Conservation (phyloP, 2,113 vertebrate genomes). For the Hippocampus zosterae region DNA sequence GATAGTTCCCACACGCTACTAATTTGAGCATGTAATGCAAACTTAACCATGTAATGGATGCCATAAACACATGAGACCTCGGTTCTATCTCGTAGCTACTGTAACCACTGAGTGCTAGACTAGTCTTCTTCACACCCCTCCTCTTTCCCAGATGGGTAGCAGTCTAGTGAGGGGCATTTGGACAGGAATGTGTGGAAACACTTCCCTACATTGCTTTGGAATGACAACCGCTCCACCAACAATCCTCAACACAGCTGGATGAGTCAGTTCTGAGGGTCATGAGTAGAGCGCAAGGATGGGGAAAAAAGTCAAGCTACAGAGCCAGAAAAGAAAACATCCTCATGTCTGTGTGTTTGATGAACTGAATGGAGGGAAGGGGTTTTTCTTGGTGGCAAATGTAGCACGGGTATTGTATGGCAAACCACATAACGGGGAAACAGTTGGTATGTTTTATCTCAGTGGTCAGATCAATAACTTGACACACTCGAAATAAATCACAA, state of each 20-base stretch:
- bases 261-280: conserved; percentile 31
- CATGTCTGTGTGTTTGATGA: conserved; percentile 18
- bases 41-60: conserved; percentile 33
- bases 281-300: conserved; percentile 16
- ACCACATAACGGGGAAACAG: conserved; percentile 9
- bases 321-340: conserved; percentile 23
- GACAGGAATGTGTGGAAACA: conserved; percentile 29
- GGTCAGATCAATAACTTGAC: conserved; percentile 32
- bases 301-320: conserved; percentile 51
- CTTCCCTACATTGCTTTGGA: conserved; percentile 17
- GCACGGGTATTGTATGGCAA: conserved; percentile 10
- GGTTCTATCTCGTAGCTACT: conserved; percentile 34
- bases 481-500: background rate
- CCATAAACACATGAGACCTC: conserved; percentile 37
- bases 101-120: conserved; percentile 38
- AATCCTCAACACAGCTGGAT: conserved; percentile 50
- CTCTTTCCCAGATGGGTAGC: conserved; percentile 42
- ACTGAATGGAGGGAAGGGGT: conserved; percentile 3
- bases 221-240: conserved; percentile 28
- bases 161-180: conserved; percentile 24
- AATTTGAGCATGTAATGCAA: conserved; percentile 43
- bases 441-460: conserved; percentile 14
- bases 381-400: background rate
- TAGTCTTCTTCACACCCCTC: conserved; percentile 32
- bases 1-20: conserved; percentile 26